phyloP scores from a whole-genome alignment of 2,888 invertebrate genomes.

The Rutpela maculata region DNA sequence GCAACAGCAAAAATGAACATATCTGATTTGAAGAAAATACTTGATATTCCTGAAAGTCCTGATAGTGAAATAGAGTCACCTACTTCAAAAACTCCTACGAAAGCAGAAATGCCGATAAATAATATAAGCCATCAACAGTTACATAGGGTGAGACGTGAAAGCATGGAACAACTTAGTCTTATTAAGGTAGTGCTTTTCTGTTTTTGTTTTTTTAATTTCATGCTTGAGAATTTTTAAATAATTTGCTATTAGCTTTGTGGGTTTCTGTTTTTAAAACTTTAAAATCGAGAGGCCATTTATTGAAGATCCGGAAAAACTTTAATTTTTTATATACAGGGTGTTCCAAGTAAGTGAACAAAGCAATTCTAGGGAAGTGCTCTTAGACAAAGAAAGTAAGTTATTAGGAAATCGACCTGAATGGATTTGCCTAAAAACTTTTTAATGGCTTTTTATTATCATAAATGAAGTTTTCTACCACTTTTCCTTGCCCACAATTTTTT shows the following conservation, averaged over 20 bases:
- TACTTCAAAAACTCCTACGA: constrained; percentile 51
- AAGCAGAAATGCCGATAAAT: constrained; percentile 48
- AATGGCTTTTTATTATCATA: no score
- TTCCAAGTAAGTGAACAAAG: no score
- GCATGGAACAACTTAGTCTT: constrained; percentile 97
- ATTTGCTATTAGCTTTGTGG: background rate
- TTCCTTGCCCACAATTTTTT: no score
- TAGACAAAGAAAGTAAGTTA: no score
- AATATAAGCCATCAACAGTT: constrained; percentile 59
- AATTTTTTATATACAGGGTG: no score
- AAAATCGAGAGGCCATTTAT: no score
- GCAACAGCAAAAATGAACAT: constrained; percentile 96
- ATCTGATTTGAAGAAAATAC: constrained; percentile 88
- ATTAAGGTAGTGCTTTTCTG: constrained; percentile 82
- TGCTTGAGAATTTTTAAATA: background rate
- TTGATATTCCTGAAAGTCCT: constrained; percentile 82
- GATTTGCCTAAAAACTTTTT: no score
- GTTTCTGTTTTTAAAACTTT: no score
- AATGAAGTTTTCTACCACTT: no score
- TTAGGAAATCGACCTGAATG: no score
- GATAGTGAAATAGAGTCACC: constrained; percentile 61
- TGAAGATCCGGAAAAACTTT: no score
- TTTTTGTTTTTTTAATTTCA: constrained; percentile 36
- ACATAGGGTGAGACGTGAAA: constrained; percentile 87
- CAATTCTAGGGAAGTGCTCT: no score